Base-by-base conservation (phyloP, 2,888 invertebrate species). In the Coelopa pilipes region DNA sequence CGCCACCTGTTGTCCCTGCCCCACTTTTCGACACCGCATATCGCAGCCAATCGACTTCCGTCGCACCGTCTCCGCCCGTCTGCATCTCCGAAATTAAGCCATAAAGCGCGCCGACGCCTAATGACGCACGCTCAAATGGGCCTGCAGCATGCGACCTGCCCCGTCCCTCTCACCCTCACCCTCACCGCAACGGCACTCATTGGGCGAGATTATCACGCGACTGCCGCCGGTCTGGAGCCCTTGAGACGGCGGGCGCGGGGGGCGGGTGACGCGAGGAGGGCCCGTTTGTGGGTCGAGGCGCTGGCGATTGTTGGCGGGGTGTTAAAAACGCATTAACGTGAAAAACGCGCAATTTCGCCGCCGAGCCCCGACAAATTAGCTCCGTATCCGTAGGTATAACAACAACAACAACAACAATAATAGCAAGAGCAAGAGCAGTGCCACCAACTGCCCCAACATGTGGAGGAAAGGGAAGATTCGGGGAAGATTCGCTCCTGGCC, bases 131-230 rank as follows among this genome's bases (percentile, higher is more conserved):
- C 24, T 24, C 53, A 57, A 73, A 63, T 62, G 69, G 46, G 34
- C 46, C 19, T 49, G 45, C 53, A 70, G 70, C 70, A 69, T 67
- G 65, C 47, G 46, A 65, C 19, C 65, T 1, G 11, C 9, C 15
- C 11, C 47, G 46, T 3, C 11, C 46, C 12, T 9, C 50, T 3
- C 3, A 34, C 46, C 63, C 17, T 45, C 19, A 21, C 50, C 34
- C 46, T 49, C 46, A 57, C 24, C 21, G 65, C 55, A n/a, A n/a
- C n/a, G n/a, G 50, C 34, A 71, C 72, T 55, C 65, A 72, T 72
- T 72, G 65, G 65, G 72, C 17, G 49, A 50, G 60, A 70, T 62
- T 46, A 70, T 47, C 70, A 62, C 70, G 62, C 60, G 70, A 60
- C 57, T 17, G 1, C 7, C 21, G 4, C 45, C 34, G n/a, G 45